These are phyloP conservation scores for pig (Sus scrofa) DNA, from an alignment of 2,113 vertebrate genomes.

Conservation along the genomic window DNA sequence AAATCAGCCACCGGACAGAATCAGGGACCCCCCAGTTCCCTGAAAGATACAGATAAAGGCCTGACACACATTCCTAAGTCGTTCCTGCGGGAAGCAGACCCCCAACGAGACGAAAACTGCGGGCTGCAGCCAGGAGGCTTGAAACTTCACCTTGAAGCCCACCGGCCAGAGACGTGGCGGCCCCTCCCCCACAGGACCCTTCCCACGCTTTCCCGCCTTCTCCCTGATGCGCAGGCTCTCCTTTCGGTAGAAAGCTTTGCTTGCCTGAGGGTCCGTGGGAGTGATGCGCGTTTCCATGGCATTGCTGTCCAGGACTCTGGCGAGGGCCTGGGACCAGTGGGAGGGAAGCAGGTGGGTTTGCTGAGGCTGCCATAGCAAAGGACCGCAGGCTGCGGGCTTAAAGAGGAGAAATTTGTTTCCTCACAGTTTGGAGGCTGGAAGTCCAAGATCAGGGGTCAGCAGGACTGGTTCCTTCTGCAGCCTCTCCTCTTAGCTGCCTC, in stretches of 20 bases:
- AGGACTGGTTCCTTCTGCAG: background rate
- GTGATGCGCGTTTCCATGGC: background rate
- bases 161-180: background rate
- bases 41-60: background rate
- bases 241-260: background rate
- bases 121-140: background rate
- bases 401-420: background rate
- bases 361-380: background rate
- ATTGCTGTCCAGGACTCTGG: background rate
- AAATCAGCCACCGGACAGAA: background rate
- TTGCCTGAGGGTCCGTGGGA: background rate
- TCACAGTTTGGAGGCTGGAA: background rate
- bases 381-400: background rate
- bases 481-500: background rate
- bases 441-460: background rate
- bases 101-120: background rate
- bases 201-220: background rate
- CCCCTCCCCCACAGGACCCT: background rate
- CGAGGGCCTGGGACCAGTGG: background rate
- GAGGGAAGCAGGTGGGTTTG: background rate
- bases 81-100: background rate
- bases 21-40: background rate
- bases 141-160: background rate
- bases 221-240: background rate
- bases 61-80: no score